phyloP scores from a whole-genome alignment of 2,113 vertebrate species.

The Epinephelus moara region DNA sequence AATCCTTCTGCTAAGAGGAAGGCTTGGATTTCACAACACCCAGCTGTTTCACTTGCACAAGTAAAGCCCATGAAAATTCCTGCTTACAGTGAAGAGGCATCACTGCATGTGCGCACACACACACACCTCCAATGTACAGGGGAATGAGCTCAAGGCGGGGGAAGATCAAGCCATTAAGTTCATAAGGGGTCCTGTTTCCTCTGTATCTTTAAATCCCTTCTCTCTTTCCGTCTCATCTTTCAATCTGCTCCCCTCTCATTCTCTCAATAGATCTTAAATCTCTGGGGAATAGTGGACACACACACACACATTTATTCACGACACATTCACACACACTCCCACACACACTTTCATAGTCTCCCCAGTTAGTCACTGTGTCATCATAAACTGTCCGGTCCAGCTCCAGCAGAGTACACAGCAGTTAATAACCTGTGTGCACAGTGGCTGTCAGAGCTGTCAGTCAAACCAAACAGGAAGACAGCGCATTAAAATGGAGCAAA shows the following conservation, averaged over 20 bases:
- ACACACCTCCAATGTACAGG: not conserved
- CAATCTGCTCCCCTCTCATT: slow-evolving; percentile 24
- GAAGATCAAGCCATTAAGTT: slow-evolving; percentile 36
- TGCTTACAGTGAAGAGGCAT: slow-evolving; percentile 33
- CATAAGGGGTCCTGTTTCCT: slow-evolving; percentile 32
- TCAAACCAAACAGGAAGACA: slow-evolving; percentile 46
- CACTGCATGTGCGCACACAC: not conserved
- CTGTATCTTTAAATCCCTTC: slow-evolving; percentile 16
- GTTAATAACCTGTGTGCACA: slow-evolving; percentile 52
- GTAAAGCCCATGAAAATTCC: slow-evolving; percentile 66
- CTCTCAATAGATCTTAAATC: slow-evolving; percentile 26
- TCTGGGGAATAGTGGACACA: slow-evolving; percentile 29
- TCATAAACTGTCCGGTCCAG: slow-evolving; percentile 44
- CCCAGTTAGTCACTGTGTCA: slow-evolving; percentile 36
- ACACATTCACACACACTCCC: slow-evolving; percentile 36
- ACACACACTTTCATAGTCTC: slow-evolving; percentile 27
- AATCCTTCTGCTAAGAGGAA: slow-evolving; percentile 49
- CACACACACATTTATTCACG: slow-evolving; percentile 28
- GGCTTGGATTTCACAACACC: slow-evolving; percentile 68
- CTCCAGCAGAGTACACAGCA: slow-evolving; percentile 35
- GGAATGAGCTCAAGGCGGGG: slow-evolving; percentile 25
- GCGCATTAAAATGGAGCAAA: slow-evolving; percentile 37
- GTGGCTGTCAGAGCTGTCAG: slow-evolving; percentile 52
- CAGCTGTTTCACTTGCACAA: slow-evolving; percentile 65
- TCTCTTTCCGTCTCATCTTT: slow-evolving; percentile 21